Conservation (phyloP, 2,888 invertebrate genomes). For the Eupithecia subfuscata region DNA sequence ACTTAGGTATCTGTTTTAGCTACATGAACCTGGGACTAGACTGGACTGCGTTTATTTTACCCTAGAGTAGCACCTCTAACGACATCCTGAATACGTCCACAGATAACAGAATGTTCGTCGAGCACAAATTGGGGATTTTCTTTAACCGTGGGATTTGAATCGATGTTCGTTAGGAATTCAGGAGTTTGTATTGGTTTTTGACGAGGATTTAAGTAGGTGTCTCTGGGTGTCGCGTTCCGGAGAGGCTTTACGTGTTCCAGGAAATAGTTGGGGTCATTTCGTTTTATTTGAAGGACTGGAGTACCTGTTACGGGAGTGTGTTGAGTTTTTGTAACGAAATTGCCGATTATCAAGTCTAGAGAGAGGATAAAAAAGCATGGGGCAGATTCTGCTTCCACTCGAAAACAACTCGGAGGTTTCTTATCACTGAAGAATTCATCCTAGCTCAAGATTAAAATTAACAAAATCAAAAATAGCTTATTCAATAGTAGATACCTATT, state of each 20-base stretch:
- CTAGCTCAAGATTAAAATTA: no score
- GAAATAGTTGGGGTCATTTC: not conserved
- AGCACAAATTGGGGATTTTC: conserved; percentile 41
- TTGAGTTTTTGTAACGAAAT: not conserved
- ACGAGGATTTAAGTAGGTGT: conserved; percentile 12
- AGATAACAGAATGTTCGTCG: conserved; percentile 23
- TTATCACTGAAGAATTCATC: no score
- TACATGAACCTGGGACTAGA: not conserved
- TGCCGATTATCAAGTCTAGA: not conserved
- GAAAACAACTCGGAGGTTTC: not conserved
- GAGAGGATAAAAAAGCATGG: not conserved
- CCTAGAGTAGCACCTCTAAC: not conserved
- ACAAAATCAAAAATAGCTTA: no score
- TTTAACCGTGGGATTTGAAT: conserved; percentile 38
- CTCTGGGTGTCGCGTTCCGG: not conserved
- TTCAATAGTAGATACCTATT: no score
- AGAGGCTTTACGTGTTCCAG: not conserved
- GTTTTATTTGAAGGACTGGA: not conserved
- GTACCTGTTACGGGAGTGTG: not conserved
- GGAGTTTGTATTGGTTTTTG: conserved; percentile 22
- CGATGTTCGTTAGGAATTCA: conserved; percentile 35
- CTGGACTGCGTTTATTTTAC: not conserved
- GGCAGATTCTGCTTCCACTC: not conserved
- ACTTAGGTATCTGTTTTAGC: not conserved
- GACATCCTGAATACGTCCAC: conserved; percentile 11